Base-by-base conservation (phyloP, 2,797 vertebrate genomes). In the Macropodus opercularis region DNA sequence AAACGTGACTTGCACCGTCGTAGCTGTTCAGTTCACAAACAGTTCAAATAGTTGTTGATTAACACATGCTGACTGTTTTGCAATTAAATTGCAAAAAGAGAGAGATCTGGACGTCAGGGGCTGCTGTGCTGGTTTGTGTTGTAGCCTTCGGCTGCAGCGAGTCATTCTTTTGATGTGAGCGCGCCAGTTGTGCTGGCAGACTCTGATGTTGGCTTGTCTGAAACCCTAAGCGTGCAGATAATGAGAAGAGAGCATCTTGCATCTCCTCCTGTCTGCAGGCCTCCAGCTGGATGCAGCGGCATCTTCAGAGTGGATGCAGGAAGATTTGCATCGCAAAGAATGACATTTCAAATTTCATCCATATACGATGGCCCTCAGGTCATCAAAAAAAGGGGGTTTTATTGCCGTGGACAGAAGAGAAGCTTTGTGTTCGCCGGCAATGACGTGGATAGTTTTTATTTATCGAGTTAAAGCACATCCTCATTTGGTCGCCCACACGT, bases 401-500 rank as follows among this genome's bases (percentile, higher is more conserved):
- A 5, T 23, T 17, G 19, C 11, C 32, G 3, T 2, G 17, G n/a
- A 14, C 18, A 10, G 17, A 36, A 46, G 42, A 10, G 8, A 38
- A 26, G 4, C 41, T 54, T 8, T 55, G 35, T 29, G 8, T 48
- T 2, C 13, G 5, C 47, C 40, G 23, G 19, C 35, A 10, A 10
- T 35, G 24, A 13, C 3, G 2, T 13, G 17, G 22, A 31, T 18
- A 8, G 8, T 54, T 63, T 54, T 62, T 26, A 55, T 38, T 7
- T 58, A 35, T 40, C 26, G 15, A 63, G 63, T 60, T 40, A 44
- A 49, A 69, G 12, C 32, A 49, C 39, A 61, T 60, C 32, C 57
- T 79, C 72, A 50, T 57, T 73, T 63, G 71, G 42, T 69, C 34
- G 67, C 76, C 80, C 44, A 60, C 83, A 53, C 61, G 50, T 79